Evolutionary conservation across 1,140 invertebrate genomes (phyloP).

Genomic region (Monochamus saltuarius): DNA sequence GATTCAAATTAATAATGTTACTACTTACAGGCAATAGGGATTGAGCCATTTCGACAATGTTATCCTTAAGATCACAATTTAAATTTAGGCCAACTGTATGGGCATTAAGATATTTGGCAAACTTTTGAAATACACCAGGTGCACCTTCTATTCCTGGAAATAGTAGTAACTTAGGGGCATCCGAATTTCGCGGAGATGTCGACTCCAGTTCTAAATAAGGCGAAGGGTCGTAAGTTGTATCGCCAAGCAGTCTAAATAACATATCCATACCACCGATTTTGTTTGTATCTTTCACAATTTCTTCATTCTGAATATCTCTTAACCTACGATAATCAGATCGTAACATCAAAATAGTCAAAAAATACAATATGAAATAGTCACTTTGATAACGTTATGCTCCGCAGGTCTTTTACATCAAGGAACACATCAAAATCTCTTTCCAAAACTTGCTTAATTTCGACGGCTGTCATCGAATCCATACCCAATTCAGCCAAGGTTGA

Average conservation of each 20-base stretch:
- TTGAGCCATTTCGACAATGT: slow-evolving; percentile 47
- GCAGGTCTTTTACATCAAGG: slow-evolving; percentile 62
- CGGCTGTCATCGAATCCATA: slow-evolving; percentile 86
- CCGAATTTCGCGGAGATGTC: not conserved
- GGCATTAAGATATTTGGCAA: slow-evolving; percentile 60
- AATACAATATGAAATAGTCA: slow-evolving; percentile 7
- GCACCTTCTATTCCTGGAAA: slow-evolving; percentile 81
- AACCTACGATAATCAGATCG: not conserved
- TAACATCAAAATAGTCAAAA: not conserved
- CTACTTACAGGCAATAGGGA: slow-evolving; percentile 51
- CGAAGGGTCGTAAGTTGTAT: not conserved
- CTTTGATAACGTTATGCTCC: slow-evolving; percentile 51
- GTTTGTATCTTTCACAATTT: not conserved
- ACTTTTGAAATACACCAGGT: slow-evolving; percentile 58
- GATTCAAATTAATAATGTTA: too few relatives aligned
- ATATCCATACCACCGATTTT: not conserved
- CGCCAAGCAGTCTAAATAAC: not conserved
- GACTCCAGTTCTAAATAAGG: not conserved
- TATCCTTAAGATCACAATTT: slow-evolving; percentile 47
- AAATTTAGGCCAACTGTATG: slow-evolving; percentile 69
- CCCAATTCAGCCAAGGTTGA: slow-evolving; percentile 78
- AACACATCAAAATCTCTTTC: slow-evolving; percentile 65
- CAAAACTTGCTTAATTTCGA: slow-evolving; percentile 72
- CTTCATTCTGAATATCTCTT: not conserved
- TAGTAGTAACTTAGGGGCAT: slow-evolving; percentile 61